phyloP scores from a whole-genome alignment of 2,113 vertebrate genomes.

The Cephalophus harveyi region DNA sequence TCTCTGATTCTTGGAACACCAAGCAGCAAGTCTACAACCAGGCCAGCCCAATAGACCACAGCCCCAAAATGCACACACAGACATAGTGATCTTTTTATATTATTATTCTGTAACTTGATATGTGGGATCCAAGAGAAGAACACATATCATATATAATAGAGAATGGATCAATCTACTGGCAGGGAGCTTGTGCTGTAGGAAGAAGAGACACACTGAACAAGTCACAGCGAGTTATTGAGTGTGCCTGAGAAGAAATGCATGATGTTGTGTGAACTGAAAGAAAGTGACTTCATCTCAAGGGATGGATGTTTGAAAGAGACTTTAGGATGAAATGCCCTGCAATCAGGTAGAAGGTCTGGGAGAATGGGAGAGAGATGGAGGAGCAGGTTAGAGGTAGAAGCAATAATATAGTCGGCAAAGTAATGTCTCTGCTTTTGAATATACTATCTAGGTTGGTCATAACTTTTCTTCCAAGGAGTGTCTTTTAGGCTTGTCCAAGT shows the following conservation, averaged over 20 bases:
- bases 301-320: neutral
- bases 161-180: neutral
- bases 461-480: too few species aligned
- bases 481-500: conserved; percentile 24
- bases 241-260: neutral
- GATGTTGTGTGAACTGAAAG: neutral
- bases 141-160: neutral
- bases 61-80: rapidly evolving
- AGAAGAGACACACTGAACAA: neutral
- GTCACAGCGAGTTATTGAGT: neutral
- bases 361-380: neutral
- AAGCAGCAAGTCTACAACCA: neutral
- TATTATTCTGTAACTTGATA: neutral
- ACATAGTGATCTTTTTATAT: neutral
- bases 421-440: too few species aligned
- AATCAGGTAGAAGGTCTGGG: neutral
- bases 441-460: too few species aligned
- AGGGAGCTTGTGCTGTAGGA: neutral
- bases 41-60: neutral
- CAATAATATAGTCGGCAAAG: neutral
- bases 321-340: neutral
- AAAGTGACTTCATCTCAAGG: neutral
- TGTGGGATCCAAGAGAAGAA: neutral
- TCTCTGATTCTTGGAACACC: neutral
- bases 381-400: neutral